phyloP scores from a whole-genome alignment of 2,113 vertebrate species.

The Brachypodius melanocephalos region DNA sequence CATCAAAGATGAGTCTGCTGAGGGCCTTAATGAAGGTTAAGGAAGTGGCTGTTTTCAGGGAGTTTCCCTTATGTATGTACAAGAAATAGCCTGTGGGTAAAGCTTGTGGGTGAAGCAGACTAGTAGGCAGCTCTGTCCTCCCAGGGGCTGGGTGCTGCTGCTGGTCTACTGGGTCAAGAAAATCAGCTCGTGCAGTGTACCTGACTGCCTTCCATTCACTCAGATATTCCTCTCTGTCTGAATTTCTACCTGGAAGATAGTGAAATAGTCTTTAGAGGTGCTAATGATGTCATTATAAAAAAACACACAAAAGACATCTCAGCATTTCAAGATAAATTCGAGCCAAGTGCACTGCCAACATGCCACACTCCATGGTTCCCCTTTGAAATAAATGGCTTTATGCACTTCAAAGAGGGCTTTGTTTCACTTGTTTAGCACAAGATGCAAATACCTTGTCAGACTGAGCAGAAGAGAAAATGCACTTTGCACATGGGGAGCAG shows the following conservation, averaged over 20 bases:
- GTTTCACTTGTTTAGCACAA: slow-evolving; percentile 26
- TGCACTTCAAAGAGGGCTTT: slow-evolving; percentile 55
- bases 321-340: slow-evolving; percentile 27
- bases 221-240: neutral
- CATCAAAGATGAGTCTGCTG: slow-evolving; percentile 38
- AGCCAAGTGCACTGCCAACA: slow-evolving; percentile 36
- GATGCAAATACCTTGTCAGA: slow-evolving; percentile 50
- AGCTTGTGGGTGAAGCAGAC: slow-evolving; percentile 21
- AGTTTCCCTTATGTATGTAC: slow-evolving; percentile 46
- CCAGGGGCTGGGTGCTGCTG: neutral
- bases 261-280: neutral
- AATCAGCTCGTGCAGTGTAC: neutral
- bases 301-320: neutral
- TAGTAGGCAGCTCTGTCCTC: neutral
- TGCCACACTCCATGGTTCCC: slow-evolving; percentile 6
- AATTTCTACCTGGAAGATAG: neutral
- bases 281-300: slow-evolving; percentile 23
- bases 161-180: neutral
- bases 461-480: neutral
- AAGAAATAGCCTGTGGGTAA: slow-evolving; percentile 20
- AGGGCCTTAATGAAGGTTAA: slow-evolving; percentile 17
- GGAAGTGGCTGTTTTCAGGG: slow-evolving; percentile 48
- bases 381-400: slow-evolving; percentile 54
- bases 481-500: slow-evolving; percentile 3
- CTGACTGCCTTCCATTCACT: neutral